These are phyloP conservation scores for Sternotherus odoratus DNA, from an alignment of 2,797 vertebrate genomes.

Conservation along the genomic window DNA sequence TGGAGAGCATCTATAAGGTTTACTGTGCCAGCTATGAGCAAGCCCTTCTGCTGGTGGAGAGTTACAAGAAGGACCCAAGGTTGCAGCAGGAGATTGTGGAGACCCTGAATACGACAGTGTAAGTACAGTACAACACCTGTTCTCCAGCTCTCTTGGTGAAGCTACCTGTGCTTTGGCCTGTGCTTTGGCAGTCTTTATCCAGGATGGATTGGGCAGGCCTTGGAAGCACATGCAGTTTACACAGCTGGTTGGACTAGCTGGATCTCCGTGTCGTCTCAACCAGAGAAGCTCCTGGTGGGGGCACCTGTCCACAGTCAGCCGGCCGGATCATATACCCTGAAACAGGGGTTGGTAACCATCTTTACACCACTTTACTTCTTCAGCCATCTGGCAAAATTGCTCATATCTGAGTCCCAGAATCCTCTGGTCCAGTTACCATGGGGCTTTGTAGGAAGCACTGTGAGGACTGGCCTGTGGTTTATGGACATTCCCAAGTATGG, in stretches of 20 bases:
- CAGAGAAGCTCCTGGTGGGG: not conserved
- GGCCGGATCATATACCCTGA: not conserved
- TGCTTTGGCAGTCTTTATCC: not conserved
- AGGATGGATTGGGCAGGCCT: not conserved
- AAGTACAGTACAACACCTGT: slow-evolving; percentile 84
- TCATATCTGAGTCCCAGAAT: not conserved
- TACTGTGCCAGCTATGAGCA: slow-evolving; percentile 91
- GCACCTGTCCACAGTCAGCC: fast-evolving
- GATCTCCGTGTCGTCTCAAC: not conserved
- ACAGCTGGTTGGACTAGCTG: not conserved
- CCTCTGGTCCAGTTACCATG: not conserved
- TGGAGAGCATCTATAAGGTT: slow-evolving; percentile 90
- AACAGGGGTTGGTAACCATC: not conserved
- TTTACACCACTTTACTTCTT: not conserved
- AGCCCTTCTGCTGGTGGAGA: slow-evolving; percentile 85
- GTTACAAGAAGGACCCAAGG: slow-evolving; percentile 87
- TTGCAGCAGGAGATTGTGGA: slow-evolving; percentile 87
- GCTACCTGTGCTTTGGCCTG: not conserved
- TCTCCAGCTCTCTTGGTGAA: not conserved
- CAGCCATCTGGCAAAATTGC: not conserved
- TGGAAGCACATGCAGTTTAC: not conserved
- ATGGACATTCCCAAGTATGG: not conserved
- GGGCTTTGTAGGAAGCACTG: not conserved
- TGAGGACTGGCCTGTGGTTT: not conserved
- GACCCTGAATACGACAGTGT: slow-evolving; percentile 87